These are phyloP conservation scores for Nothobranchius furzeri DNA, from an alignment of 2,113 vertebrate species.

Conservation along the genomic window DNA sequence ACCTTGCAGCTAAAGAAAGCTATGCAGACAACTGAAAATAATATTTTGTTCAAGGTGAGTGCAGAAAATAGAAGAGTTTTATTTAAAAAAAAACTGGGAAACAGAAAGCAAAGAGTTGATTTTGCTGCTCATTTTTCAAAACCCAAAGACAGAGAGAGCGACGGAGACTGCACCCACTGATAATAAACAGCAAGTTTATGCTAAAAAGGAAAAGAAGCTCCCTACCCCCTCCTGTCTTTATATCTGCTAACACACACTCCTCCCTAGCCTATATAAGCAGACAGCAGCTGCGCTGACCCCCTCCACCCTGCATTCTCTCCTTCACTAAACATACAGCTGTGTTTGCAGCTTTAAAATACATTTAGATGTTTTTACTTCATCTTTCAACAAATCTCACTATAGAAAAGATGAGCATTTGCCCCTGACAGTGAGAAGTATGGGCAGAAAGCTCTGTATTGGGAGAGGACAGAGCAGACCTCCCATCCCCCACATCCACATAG, in stretches of 20 bases:
- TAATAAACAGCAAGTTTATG: conserved; percentile 76
- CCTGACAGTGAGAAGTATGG: conserved; percentile 53
- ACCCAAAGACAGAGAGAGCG: conserved; percentile 28
- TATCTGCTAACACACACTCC: conserved; percentile 58
- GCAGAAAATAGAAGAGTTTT: conserved; percentile 34
- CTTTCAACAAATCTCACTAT: conserved; percentile 42
- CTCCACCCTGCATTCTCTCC: conserved; percentile 57
- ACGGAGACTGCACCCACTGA: conserved; percentile 47
- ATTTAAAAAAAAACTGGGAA: conserved; percentile 38
- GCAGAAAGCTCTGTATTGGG: conserved; percentile 74
- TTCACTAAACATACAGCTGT: conserved; percentile 55
- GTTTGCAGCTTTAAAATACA: conserved; percentile 41
- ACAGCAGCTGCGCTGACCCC: conserved; percentile 70
- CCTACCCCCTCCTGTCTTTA: conserved; percentile 68
- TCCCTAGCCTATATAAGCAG: conserved; percentile 77
- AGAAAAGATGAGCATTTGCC: conserved; percentile 38
- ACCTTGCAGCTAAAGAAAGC: conserved; percentile 33
- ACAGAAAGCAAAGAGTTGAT: conserved; percentile 32
- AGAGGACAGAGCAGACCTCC: conserved; percentile 72
- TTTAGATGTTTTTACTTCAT: conserved; percentile 34
- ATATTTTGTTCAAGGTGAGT: conserved; percentile 52
- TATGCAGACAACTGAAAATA: conserved; percentile 20
- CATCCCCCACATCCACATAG: conserved; percentile 82
- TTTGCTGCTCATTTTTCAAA: conserved; percentile 25
- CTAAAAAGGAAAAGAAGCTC: conserved; percentile 72